A percentile compares a stretch with the other conserved stretches of the same genome.
These are phyloP conservation scores for Chrysolina oricalcia DNA, from an alignment of 2,888 invertebrate genomes.

Conservation along the genomic window DNA sequence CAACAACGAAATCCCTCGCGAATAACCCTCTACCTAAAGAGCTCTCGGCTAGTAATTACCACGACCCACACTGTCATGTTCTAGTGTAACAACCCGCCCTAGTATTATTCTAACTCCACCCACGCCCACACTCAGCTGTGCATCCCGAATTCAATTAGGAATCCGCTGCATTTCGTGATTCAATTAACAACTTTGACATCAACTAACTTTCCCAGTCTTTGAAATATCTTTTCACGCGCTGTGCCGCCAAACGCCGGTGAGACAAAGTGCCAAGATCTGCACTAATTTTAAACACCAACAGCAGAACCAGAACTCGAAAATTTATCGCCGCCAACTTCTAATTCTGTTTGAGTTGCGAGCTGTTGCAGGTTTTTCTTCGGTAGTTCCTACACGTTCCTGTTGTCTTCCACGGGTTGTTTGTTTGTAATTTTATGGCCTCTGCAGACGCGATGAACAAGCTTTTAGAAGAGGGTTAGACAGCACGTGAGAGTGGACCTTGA, in stretches of 20 bases:
- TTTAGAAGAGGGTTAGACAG: conserved; percentile 6
- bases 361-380: conserved; percentile 18
- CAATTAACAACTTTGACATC: conserved; percentile 33
- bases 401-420: not conserved
- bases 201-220: conserved; percentile 33
- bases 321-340: conserved; percentile 39
- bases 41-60: conserved; percentile 2
- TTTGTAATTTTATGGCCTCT: conserved; percentile 16
- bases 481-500: not conserved
- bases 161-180: conserved; percentile 31
- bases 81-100: conserved; percentile 30
- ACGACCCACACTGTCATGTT: not conserved
- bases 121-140: conserved; percentile 7
- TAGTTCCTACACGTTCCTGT: conserved; percentile 10
- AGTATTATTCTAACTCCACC: conserved; percentile 33
- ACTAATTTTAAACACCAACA: conserved; percentile 45
- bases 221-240: conserved; percentile 33
- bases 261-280: conserved; percentile 45
- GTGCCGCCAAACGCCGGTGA: conserved; percentile 25
- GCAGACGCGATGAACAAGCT: conserved; percentile 11
- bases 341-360: conserved; percentile 29
- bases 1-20: not conserved
- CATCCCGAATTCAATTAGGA: conserved; percentile 24
- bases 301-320: conserved; percentile 42
- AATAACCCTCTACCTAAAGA: not conserved